Percentiles rank a stretch among this genome's conserved stretches.
These are phyloP conservation scores for Habropoda laboriosa DNA, from an alignment of 1,140 invertebrate genomes.

Conservation along the genomic window DNA sequence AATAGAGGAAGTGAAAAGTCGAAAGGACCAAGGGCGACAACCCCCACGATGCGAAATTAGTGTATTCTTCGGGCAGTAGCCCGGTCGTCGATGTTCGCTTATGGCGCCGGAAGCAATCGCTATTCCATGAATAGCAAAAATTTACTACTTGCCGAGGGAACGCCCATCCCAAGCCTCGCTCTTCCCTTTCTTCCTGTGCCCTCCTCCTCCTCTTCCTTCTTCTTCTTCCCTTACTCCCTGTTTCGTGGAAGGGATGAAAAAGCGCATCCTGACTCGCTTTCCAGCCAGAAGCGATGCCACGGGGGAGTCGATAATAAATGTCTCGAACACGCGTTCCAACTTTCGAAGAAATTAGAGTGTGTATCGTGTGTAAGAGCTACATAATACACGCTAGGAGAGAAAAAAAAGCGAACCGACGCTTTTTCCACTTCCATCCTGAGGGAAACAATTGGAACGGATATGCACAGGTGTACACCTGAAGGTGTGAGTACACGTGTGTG, in stretches of 20 bases:
- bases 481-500: no score
- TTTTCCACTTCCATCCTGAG: not conserved
- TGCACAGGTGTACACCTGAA: no score
- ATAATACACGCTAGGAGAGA: not conserved
- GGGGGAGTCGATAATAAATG: conserved; percentile 40
- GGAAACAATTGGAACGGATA: conserved; percentile 21
- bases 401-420: not conserved
- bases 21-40: conserved; percentile 9
- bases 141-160: conserved; percentile 61
- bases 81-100: conserved; percentile 58
- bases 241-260: conserved; percentile 29
- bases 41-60: conserved; percentile 75
- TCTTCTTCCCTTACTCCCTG: not conserved
- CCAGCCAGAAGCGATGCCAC: not conserved
- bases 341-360: conserved; percentile 18
- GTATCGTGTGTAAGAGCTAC: not conserved
- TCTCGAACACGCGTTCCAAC: conserved; percentile 10
- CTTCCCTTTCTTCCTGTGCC: conserved; percentile 9
- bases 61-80: conserved; percentile 72
- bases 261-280: conserved; percentile 31
- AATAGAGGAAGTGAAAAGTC: conserved; percentile 14
- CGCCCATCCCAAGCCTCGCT: conserved; percentile 27
- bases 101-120: conserved; percentile 74
- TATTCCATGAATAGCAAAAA: conserved; percentile 80
- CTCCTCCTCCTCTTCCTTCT: not conserved